These are phyloP conservation scores for Coenonympha glycerion DNA, from an alignment of 2,888 invertebrate species.

Conservation along the genomic window DNA sequence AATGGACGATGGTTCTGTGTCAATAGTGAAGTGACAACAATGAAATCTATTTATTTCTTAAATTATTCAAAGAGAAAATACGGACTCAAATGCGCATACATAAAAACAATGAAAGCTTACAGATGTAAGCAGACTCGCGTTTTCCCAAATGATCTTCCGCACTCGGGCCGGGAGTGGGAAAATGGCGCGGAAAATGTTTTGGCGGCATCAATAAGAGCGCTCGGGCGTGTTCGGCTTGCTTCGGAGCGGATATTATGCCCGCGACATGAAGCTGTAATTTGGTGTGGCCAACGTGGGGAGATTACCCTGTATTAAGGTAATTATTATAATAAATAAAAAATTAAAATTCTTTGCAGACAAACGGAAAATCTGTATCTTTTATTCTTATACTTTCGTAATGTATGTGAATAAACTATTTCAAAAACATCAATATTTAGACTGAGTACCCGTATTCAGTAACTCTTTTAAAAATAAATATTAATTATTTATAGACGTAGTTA, in stretches of 20 bases:
- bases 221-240: slow-evolving; percentile 47
- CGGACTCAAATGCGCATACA: no score
- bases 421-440: not conserved
- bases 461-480: no score
- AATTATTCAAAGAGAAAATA: no score
- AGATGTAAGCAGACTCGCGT: not conserved
- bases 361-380: no score
- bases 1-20: no score
- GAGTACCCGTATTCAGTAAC: no score
- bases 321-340: not conserved
- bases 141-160: slow-evolving; percentile 10
- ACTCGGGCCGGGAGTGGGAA: slow-evolving; percentile 51
- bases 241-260: slow-evolving; percentile 47
- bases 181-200: slow-evolving; percentile 69
- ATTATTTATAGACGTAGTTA: no score
- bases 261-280: slow-evolving; percentile 50
- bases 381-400: no score
- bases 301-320: slow-evolving; percentile 14
- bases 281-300: slow-evolving; percentile 37
- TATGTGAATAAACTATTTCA: not conserved
- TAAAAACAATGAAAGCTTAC: no score
- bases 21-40: no score
- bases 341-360: no score
- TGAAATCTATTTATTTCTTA: no score
- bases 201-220: slow-evolving; percentile 63